Evolutionary conservation across 1,140 invertebrate genomes (phyloP).

Genomic region (Bombus fervidus): DNA sequence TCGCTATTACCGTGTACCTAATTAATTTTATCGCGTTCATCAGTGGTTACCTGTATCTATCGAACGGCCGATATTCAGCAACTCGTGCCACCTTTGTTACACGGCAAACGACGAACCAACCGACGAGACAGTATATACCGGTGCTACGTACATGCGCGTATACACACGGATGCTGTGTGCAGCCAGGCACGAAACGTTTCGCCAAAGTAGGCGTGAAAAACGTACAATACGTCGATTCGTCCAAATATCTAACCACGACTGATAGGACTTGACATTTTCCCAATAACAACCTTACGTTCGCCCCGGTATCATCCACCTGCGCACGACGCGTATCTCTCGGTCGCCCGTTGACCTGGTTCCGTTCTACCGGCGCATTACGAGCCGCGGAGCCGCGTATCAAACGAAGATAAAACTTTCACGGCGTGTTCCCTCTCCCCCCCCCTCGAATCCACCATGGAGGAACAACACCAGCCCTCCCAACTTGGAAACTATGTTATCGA

Average conservation of each 20-base stretch:
- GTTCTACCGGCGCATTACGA: conserved; percentile 35
- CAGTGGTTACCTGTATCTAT: conserved; percentile 29
- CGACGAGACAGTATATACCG: neutral
- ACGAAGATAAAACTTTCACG: conserved; percentile 59
- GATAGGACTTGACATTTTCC: conserved; percentile 59
- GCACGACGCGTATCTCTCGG: conserved; percentile 8
- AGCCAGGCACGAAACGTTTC: neutral
- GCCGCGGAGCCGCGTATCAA: conserved; percentile 44
- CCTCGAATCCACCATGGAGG: neutral
- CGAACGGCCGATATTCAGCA: conserved; percentile 30
- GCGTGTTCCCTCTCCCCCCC: too few relatives aligned
- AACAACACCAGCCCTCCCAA: neutral
- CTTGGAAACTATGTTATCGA: conserved; percentile 29
- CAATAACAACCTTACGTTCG: conserved; percentile 51
- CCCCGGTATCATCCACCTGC: conserved; percentile 49
- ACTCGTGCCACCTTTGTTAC: neutral
- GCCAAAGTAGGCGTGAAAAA: neutral
- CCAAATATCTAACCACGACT: conserved; percentile 46
- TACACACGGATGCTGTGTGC: neutral
- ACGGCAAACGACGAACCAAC: neutral
- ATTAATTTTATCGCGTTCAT: conserved; percentile 49
- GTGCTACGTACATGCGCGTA: neutral
- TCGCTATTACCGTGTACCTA: conserved; percentile 38
- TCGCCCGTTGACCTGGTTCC: conserved; percentile 59
- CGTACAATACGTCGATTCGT: conserved; percentile 35